Percentiles rank a stretch among this genome's conserved stretches.
These are phyloP conservation scores for Eurystomus glaucurus DNA, from an alignment of 2,797 vertebrate species.

Conservation along the genomic window DNA sequence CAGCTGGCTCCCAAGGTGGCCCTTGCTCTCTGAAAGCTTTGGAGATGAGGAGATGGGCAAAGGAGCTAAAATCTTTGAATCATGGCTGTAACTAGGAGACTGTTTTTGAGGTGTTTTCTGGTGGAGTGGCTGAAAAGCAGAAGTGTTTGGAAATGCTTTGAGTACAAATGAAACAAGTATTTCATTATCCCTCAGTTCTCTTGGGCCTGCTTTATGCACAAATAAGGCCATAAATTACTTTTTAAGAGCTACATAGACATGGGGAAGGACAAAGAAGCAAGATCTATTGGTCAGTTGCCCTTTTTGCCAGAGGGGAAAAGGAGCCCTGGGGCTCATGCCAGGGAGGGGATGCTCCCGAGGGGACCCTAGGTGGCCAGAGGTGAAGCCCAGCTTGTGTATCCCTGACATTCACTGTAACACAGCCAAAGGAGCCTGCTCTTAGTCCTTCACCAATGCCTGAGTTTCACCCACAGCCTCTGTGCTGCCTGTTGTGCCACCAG, in stretches of 20 bases:
- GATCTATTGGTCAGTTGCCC: neutral
- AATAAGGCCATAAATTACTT: neutral
- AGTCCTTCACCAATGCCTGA: neutral
- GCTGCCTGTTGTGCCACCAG: fast-evolving
- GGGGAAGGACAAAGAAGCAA: neutral
- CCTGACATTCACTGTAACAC: neutral
- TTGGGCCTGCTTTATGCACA: neutral
- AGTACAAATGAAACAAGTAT: neutral
- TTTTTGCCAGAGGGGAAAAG: neutral
- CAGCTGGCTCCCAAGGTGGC: neutral
- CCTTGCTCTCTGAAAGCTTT: neutral
- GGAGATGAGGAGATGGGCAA: neutral
- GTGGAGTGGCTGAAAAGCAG: neutral
- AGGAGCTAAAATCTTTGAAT: neutral
- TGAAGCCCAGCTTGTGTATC: neutral
- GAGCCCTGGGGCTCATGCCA: fast-evolving
- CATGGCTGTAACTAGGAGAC: constrained; percentile 1
- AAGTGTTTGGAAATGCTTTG: neutral
- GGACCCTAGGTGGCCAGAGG: neutral
- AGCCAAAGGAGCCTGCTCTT: neutral
- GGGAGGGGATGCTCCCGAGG: neutral
- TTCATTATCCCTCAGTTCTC: neutral
- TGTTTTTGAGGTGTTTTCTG: neutral
- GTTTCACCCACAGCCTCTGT: neutral
- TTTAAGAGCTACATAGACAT: neutral